A percentile compares a stretch with the other conserved stretches of the same genome.
phyloP scores from a whole-genome alignment of 2,113 vertebrate species.

The Albula glossodonta region DNA sequence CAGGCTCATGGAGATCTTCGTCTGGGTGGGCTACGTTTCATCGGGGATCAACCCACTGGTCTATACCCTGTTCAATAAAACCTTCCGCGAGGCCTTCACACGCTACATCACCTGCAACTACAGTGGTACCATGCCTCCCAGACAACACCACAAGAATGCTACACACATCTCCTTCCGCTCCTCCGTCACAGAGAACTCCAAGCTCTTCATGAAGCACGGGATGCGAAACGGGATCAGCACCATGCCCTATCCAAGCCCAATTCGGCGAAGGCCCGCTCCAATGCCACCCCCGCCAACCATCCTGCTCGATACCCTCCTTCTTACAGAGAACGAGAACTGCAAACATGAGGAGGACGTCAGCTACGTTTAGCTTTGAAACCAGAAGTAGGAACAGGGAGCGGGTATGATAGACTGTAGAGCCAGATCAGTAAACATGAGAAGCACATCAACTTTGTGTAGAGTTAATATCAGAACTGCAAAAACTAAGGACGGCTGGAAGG shows the following conservation, averaged over 20 bases:
- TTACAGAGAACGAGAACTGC: conserved; percentile 79
- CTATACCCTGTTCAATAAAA: conserved; percentile 97
- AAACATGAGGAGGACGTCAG: conserved; percentile 85
- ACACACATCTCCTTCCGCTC: conserved; percentile 79
- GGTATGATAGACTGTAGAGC: too few relatives aligned
- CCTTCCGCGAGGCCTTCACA: conserved; percentile 89
- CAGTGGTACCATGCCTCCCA: conserved; percentile 55
- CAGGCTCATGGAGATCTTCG: conserved; percentile 91
- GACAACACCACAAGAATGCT: conserved; percentile 64
- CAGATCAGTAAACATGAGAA: too few relatives aligned
- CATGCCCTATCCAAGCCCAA: conserved; percentile 81
- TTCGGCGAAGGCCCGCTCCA: conserved; percentile 67
- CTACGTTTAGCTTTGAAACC: conserved; percentile 68
- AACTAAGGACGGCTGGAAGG: too few relatives aligned
- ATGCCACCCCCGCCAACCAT: conserved; percentile 73
- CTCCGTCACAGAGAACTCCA: conserved; percentile 85
- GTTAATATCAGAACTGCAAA: too few relatives aligned
- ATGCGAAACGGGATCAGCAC: conserved; percentile 84
- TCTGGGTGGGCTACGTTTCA: conserved; percentile 95
- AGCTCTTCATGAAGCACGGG: conserved; percentile 83
- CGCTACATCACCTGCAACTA: conserved; percentile 95
- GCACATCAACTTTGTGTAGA: too few relatives aligned
- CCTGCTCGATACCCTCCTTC: conserved; percentile 79
- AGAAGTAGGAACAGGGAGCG: too few relatives aligned
- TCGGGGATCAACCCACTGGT: conserved; percentile 96